phyloP scores from a whole-genome alignment of 2,113 vertebrate species.

The Pseudorhombus dupliciocellatus region DNA sequence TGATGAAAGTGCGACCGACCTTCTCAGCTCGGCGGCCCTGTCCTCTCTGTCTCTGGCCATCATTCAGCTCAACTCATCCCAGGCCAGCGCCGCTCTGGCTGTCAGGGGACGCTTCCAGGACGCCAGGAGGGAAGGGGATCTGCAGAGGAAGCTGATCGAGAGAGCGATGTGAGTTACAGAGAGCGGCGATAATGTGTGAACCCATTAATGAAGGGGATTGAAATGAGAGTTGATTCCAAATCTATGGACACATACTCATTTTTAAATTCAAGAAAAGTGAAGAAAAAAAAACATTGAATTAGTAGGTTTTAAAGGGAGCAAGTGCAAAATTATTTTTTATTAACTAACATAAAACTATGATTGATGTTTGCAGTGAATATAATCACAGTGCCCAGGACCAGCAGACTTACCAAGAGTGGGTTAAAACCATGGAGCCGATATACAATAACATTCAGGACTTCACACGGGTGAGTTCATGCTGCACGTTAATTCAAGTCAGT shows the following conservation, averaged over 20 bases:
- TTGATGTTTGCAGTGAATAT: slow-evolving; percentile 63
- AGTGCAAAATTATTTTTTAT: too few relatives aligned
- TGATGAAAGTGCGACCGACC: slow-evolving; percentile 18
- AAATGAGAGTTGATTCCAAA: not conserved
- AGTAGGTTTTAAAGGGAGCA: too few relatives aligned
- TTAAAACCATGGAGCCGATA: slow-evolving; percentile 73
- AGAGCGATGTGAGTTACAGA: slow-evolving; percentile 72
- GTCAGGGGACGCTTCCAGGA: slow-evolving; percentile 75
- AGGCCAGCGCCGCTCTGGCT: slow-evolving; percentile 77
- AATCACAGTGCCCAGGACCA: slow-evolving; percentile 61
- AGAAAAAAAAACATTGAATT: too few relatives aligned
- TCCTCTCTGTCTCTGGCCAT: slow-evolving; percentile 75
- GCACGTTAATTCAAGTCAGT: not conserved
- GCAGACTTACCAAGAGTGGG: slow-evolving; percentile 65
- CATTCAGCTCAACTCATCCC: slow-evolving; percentile 79
- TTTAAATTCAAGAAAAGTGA: too few relatives aligned
- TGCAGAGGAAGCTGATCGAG: slow-evolving; percentile 75
- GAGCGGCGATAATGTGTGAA: not conserved
- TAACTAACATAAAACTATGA: not conserved
- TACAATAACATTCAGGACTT: slow-evolving; percentile 56
- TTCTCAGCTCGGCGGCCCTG: slow-evolving; percentile 67
- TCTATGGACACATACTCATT: not conserved
- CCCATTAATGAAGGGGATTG: slow-evolving; percentile 13
- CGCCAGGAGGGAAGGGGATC: slow-evolving; percentile 69
- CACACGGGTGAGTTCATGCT: slow-evolving; percentile 61